Base-by-base conservation (phyloP, 2,888 invertebrate genomes). In the Heliothis peltigera region DNA sequence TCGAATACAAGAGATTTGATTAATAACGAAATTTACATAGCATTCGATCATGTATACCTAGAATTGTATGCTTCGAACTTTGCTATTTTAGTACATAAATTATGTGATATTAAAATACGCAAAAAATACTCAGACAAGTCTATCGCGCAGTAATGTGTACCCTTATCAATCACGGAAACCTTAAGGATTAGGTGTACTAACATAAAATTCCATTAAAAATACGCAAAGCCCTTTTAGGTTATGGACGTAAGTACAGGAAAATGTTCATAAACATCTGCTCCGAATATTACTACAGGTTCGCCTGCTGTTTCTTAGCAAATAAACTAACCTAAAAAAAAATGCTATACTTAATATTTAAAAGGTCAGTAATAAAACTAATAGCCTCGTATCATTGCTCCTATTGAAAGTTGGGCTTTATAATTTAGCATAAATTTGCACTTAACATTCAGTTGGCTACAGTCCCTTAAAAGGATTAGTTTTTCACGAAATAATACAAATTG, bases 141-240 rank as follows among this genome's bases (percentile, higher is more conserved):
- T 53, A 58, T 35, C 32, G 53, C 60, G 58, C 69, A 58, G 64
- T 76, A 74, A 75, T 65, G 56, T 64, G 53, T 69, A 77, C 79
- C 79, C 79, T 77, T 77, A 80, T 79, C 80, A 79, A 79, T 75
- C 80, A 73, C 57, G 46, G 63, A 63, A 58, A 63, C 70, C 70
- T 72, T 67, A 56, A 64, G 64, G 71, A 79, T 75, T 65, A 74
- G 49, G 56, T 64, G 65, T 43, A 60, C 60, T 64, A 67, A 77
- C 65, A 75, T 65, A 63, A 77, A 70, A 79, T 55, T 79, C 80
- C 80, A 80, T 80, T 79, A 77, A 75, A 35, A 78, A 66, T 70
- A 55, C 65, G 65, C 48, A 43, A 51, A 64, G 39, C 62, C 48
- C 55, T 77, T 76, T 70, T 67, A 60, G 42, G 61, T 58, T 47